Conservation (phyloP, 2,888 invertebrate species). For the Cephus pygmeus region DNA sequence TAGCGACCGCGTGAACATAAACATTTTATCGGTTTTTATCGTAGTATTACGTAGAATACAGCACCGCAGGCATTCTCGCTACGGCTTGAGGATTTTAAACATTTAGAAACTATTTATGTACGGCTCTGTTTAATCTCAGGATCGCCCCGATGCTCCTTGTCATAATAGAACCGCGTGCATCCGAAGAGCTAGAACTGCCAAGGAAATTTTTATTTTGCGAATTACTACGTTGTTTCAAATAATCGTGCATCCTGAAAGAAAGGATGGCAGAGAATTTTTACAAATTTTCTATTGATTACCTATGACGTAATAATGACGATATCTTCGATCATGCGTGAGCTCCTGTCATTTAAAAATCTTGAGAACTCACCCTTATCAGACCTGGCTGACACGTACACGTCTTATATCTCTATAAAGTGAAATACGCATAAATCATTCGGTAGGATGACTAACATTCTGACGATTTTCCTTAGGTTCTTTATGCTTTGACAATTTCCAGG, state of each 20-base stretch:
- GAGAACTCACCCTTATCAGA: background rate
- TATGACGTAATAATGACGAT: background rate
- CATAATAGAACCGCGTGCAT: background rate
- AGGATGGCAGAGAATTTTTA: too few species aligned
- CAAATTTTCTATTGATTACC: background rate
- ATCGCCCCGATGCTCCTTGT: background rate
- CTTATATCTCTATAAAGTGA: background rate
- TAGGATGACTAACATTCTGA: constrained; percentile 26
- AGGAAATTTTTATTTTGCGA: background rate
- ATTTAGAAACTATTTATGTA: background rate
- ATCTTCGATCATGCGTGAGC: background rate
- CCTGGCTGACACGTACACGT: background rate
- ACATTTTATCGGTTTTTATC: constrained; percentile 5
- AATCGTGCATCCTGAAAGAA: too few species aligned
- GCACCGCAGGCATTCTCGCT: background rate
- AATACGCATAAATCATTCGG: background rate
- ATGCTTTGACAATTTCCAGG: background rate
- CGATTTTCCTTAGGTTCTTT: constrained; percentile 28
- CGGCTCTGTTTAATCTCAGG: background rate
- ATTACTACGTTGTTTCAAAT: background rate
- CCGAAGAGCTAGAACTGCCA: background rate
- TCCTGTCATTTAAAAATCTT: background rate
- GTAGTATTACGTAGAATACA: background rate
- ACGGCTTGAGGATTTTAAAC: background rate
- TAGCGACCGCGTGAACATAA: background rate